Evolutionary conservation across 1,140 invertebrate species (phyloP).

Genomic region (Calliopsis andreniformis): DNA sequence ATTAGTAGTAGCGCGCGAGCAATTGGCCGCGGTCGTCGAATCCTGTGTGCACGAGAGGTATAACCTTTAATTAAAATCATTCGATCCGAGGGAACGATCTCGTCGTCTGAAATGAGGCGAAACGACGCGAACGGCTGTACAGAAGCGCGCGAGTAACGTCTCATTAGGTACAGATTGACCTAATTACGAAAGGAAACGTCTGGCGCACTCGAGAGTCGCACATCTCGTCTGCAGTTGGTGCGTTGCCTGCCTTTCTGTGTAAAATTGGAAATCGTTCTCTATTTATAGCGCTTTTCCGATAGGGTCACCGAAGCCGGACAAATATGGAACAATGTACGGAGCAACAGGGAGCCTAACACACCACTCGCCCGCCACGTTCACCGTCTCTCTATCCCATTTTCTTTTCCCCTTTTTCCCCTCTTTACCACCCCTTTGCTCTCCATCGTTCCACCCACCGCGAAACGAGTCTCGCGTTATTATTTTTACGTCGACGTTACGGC

Average conservation of each 20-base stretch:
- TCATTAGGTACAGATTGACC: conserved; percentile 67
- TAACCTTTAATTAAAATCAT: conserved; percentile 63
- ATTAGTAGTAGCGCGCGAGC: too few relatives aligned
- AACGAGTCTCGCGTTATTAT: conserved; percentile 15
- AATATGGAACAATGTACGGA: conserved; percentile 41
- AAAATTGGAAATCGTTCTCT: conserved; percentile 59
- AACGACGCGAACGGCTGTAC: conserved; percentile 52
- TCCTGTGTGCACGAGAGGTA: background rate
- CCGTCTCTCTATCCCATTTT: background rate
- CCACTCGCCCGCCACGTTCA: background rate
- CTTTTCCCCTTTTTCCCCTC: background rate
- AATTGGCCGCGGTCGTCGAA: background rate
- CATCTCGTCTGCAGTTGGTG: conserved; percentile 50
- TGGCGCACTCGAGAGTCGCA: conserved; percentile 46
- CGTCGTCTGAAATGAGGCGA: conserved; percentile 55
- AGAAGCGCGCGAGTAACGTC: conserved; percentile 55
- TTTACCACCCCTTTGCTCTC: background rate
- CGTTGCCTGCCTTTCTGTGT: conserved; percentile 55
- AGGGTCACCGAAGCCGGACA: conserved; percentile 48
- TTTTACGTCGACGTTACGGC: background rate
- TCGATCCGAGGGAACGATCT: conserved; percentile 43
- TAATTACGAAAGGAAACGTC: conserved; percentile 67
- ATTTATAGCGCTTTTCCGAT: conserved; percentile 51
- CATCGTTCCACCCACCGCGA: background rate
- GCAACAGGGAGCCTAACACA: conserved; percentile 17